phyloP scores from a whole-genome alignment of 2,888 invertebrate genomes.

The Nymphalis polychloros region DNA sequence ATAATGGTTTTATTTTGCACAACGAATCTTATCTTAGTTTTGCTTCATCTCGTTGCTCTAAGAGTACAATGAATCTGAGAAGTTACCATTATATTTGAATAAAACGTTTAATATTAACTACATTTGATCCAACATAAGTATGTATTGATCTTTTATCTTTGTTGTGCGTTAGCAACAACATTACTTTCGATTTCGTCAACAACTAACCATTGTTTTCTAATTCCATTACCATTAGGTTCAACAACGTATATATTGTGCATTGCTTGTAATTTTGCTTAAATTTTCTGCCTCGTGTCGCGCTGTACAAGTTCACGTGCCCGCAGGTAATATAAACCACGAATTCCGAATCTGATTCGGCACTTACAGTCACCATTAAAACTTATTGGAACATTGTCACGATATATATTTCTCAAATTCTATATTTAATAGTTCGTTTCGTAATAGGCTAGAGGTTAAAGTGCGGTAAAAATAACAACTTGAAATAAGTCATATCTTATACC shows the following conservation, averaged over 20 bases:
- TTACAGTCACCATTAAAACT: constrained; percentile 34
- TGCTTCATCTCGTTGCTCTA: not conserved
- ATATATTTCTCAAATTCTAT: constrained; percentile 31
- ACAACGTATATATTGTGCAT: not conserved
- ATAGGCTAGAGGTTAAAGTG: constrained; percentile 19
- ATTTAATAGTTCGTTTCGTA: constrained; percentile 20
- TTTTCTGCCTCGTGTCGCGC: not conserved
- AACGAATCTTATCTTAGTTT: not conserved
- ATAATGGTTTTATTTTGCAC: not conserved
- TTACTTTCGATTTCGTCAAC: constrained; percentile 8
- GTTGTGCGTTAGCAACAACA: constrained; percentile 1
- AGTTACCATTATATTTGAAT: too few relatives aligned
- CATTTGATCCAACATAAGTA: too few relatives aligned
- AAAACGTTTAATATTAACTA: too few relatives aligned
- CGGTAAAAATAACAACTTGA: constrained; percentile 3
- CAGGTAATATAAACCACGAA: constrained; percentile 28
- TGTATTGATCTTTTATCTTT: too few relatives aligned
- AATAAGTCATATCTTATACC: too few relatives aligned
- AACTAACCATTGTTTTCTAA: constrained; percentile 9
- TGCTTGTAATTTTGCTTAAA: constrained; percentile 9
- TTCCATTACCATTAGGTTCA: not conserved
- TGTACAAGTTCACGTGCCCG: constrained; percentile 18
- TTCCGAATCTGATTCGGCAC: constrained; percentile 34
- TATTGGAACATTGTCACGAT: constrained; percentile 39
- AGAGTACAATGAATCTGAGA: not conserved